These are phyloP conservation scores for Orchestes rusci DNA, from an alignment of 2,888 invertebrate genomes.

Conservation along the genomic window DNA sequence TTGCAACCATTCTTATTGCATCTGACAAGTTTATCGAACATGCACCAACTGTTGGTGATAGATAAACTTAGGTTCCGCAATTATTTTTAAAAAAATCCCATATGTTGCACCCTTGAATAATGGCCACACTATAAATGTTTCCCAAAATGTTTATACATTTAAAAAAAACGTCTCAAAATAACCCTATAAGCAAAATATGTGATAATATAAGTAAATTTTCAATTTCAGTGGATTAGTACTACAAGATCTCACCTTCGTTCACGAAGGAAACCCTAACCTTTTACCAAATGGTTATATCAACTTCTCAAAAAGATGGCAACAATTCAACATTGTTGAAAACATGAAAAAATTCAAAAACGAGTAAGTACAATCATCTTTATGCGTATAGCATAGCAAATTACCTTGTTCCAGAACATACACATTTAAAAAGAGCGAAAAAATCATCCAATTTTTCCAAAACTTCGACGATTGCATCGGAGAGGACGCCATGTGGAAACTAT, in stretches of 20 bases:
- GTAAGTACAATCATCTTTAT: conserved; percentile 49
- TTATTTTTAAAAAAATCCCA: no score
- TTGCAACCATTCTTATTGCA: no score
- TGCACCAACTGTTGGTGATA: no score
- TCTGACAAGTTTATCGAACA: no score
- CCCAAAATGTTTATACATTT: no score
- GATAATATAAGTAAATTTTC: no score
- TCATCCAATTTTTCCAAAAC: conserved; percentile 92
- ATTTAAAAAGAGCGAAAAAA: conserved; percentile 88
- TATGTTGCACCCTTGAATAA: no score
- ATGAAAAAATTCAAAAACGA: conserved; percentile 97
- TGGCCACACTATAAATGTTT: no score
- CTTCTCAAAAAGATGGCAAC: conserved; percentile 98
- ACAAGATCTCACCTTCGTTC: conserved; percentile 98
- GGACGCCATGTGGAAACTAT: conserved; percentile 98
- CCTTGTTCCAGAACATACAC: conserved; percentile 70
- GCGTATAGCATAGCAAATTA: background rate
- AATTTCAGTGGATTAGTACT: conserved; percentile 83
- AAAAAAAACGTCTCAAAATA: no score
- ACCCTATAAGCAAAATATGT: no score
- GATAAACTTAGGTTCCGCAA: no score
- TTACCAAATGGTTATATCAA: conserved; percentile 83
- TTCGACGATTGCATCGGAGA: conserved; percentile 94
- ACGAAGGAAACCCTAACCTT: conserved; percentile 92
- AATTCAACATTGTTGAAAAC: conserved; percentile 95